Base-by-base conservation (phyloP, 2,797 vertebrate genomes). In the Etheostoma nigrum region DNA sequence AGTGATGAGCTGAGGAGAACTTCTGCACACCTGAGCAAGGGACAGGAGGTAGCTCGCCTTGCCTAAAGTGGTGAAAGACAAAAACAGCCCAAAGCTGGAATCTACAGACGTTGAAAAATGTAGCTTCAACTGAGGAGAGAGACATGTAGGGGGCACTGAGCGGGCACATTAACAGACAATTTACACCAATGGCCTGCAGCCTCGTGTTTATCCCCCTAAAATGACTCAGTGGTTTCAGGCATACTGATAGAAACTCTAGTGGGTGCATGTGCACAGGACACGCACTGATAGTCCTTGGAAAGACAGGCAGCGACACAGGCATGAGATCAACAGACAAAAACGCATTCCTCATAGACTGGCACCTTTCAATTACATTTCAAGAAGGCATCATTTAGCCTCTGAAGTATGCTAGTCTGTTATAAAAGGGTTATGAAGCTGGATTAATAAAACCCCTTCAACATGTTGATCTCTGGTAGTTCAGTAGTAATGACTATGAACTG, bases 331-430 rank as follows among this genome's bases (percentile, higher is more conserved):
- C 60, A 74, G 62, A 83, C 21, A 83, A 75, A 78, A 68, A 63
- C 47, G 23, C 71, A 88, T 84, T 87, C 76, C 81, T 85, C 64
- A 55, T 5, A 72, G 27, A 78, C 53, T 81, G 70, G 51, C 77
- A 82, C 80, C 80, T 78, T 85, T 84, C 71, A 86, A 78, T 89
- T 82, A 81, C 21, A 77, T 4, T 59, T n/a, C 25, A 55, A 68
- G 62, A 76, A 65, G 63, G 63, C 51, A 72, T 73, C 42, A 78
- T 69, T 86, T 77, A 63, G n/a, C 21, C 14, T 52, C 23, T 65
- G 30, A 63, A 59, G 49, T 52, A 40, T 18, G 52, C 54, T 25
- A 7, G 44, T 68, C 67, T 59, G 54, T 64, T 75, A 72, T 68
- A 47, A 68, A 71, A 48, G 49, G 5, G 25, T 61, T 68, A 64